These are phyloP conservation scores for Andrena praecox DNA, from an alignment of 2,888 invertebrate genomes.

Conservation along the genomic window DNA sequence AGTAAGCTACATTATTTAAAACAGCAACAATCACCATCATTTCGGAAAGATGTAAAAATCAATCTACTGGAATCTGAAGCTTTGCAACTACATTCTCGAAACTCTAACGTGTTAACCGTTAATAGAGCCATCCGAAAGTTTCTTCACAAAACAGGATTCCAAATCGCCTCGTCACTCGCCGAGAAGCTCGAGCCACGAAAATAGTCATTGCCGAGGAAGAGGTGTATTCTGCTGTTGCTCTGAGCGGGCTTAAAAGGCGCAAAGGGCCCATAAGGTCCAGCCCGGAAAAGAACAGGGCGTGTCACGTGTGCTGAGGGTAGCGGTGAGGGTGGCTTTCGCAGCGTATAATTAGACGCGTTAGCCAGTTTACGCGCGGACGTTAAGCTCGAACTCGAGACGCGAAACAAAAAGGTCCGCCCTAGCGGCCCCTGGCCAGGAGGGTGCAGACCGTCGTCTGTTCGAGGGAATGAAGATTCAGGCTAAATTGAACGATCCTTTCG, in stretches of 20 bases:
- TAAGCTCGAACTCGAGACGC: constrained; percentile 70
- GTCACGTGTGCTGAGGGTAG: neutral
- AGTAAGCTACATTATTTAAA: too few relatives aligned
- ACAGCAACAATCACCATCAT: too few relatives aligned
- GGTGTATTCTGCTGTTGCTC: neutral
- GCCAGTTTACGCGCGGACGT: constrained; percentile 75
- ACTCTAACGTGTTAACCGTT: too few relatives aligned
- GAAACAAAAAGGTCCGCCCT: constrained; percentile 54
- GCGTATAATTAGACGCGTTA: constrained; percentile 77
- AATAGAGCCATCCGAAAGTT: too few relatives aligned
- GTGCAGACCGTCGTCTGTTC: constrained; percentile 40
- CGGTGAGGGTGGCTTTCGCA: constrained; percentile 58
- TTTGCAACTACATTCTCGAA: too few relatives aligned
- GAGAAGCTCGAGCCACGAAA: neutral
- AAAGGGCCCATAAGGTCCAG: neutral
- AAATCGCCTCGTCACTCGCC: neutral
- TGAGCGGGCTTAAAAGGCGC: constrained; percentile 11
- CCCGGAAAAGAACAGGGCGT: constrained; percentile 16
- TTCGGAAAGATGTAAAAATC: too few relatives aligned
- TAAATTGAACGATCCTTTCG: constrained; percentile 67
- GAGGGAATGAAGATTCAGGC: constrained; percentile 51
- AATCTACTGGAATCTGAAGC: too few relatives aligned
- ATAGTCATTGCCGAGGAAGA: neutral
- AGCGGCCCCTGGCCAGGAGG: constrained; percentile 24
- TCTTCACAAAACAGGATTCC: too few relatives aligned